Evolutionary conservation across 2,113 vertebrate genomes (phyloP), one percentile per base, ranked within the genome.

Genomic region (Rhadina sibilatrix): DNA sequence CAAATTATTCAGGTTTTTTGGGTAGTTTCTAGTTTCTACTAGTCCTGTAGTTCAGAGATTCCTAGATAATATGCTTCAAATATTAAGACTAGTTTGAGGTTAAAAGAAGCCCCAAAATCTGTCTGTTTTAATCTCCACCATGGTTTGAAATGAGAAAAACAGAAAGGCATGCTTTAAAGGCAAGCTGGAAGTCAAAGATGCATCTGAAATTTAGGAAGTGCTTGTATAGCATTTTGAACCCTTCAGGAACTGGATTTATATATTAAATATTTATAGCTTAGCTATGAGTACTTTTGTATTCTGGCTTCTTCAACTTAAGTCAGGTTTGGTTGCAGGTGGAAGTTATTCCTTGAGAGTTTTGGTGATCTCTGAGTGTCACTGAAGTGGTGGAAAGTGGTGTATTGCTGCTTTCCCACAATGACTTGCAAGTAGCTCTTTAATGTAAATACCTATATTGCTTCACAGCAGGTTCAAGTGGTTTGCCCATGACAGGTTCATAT

Each of bases 1-100:
- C 66, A 75, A 92, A 93, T 96, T 83, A 83, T 85, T 96, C 93
- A 89, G 88, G 95, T 86, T n/a, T 82, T 91, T 94, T n/a, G n/a
- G 50, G 40, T 92, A 86, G 44, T 72, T 80, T 5, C 40, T 40
- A 40, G 40, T 40, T 40, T 40, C 40, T 40, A 40, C 13, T 40
- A 40, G 40, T 40, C 13, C 40, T 40, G 40, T 40, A 40, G 22
- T 69, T 82, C 69, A 66, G 65, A 65, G 72, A 83, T 93, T 97
- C 87, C 74, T 81, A 84, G 53, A 76, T 91, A 93, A 92, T 76
- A 65, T 83, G 54, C 74, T 93, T 42, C 82, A 92, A 93, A 92
- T 94, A 92, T 53, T 95, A 81, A 82, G 88, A 96, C 53, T 53
- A 94, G 42, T 78, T 75, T 53, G 47, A 63, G 53, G 81, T 46